Evolutionary conservation across 2,797 vertebrate genomes (phyloP), one percentile per base, ranked within the genome.

Genomic region (Leontopithecus rosalia): DNA sequence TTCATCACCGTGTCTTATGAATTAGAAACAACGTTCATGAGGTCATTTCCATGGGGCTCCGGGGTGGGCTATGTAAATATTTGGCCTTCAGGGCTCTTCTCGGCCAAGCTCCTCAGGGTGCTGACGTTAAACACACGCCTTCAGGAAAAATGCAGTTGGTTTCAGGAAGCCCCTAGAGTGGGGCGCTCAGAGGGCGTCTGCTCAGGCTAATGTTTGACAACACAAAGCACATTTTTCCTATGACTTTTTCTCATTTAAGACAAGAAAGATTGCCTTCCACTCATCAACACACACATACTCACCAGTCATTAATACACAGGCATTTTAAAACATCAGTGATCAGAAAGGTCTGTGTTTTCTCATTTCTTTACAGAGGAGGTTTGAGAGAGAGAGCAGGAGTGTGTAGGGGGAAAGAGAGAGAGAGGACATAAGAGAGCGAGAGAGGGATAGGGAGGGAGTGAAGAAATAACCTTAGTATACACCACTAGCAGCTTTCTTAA

Each of bases 241-340:
- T 83, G 95, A 98, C 97, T 98, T 98, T 98, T 98, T 98, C 97
- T 98, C 97, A 97, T 98, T 98, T 98, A 98, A 97, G 96, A 97
- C 97, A 98, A 97, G 97, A 98, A 98, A 96, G 97, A 98, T 98
- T 88, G 8, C 95, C 95, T 90, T 97, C 93, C 7, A 33, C 96
- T 96, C 75, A 70, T 96, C 97, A 96, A 83, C 82, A 24, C 55
- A 24, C 55, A 55, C 96, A 94, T 95, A 97, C 97, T 97, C 97
- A 95, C 90, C 96, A 89, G 95, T 97, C 97, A 97, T 98, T 97
- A 98, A 97, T 97, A 97, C 90, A 24, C 95, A 97, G 97, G 97
- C 97, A 91, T 98, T 97, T 97, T 76, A 97, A 97, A 98, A 97
- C 97, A 98, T 97, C 97, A 96, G 95, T 95, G 92, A 97, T 96